Evolutionary conservation across 2,888 invertebrate species (phyloP).

Genomic region (Shargacucullia verbasci): DNA sequence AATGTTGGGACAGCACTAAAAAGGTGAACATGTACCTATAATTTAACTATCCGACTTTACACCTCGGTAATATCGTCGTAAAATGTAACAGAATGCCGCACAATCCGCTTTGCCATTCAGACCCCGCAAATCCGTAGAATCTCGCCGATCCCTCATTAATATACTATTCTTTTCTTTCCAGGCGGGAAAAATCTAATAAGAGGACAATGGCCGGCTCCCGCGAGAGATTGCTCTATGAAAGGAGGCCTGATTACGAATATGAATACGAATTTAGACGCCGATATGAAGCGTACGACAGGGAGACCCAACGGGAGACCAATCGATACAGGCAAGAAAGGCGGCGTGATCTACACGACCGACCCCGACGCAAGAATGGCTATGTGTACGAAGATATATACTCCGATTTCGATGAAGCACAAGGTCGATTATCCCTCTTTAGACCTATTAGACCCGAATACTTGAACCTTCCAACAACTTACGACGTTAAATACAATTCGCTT

Average conservation of each 20-base stretch:
- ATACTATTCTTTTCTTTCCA: constrained; percentile 70
- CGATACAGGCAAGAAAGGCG: constrained; percentile 68
- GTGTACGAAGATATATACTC: constrained; percentile 87
- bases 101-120: constrained; percentile 36
- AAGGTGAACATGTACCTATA: constrained; percentile 39
- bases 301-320: constrained; percentile 55
- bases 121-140: constrained; percentile 56
- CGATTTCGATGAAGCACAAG: constrained; percentile 86
- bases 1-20: constrained; percentile 35
- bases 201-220: constrained; percentile 83
- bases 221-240: constrained; percentile 80
- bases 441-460: constrained; percentile 86
- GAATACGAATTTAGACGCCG: constrained; percentile 71
- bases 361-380: constrained; percentile 82
- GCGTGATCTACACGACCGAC: constrained; percentile 61
- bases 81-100: constrained; percentile 31
- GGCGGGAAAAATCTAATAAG: constrained; percentile 69
- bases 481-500: constrained; percentile 81
- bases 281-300: constrained; percentile 64
- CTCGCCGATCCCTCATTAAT: constrained; percentile 61
- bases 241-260: constrained; percentile 74
- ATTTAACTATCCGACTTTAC: constrained; percentile 46
- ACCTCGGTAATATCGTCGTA: constrained; percentile 43
- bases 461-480: constrained; percentile 79
- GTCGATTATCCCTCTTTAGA: constrained; percentile 81